Evolutionary conservation across 2,888 invertebrate species (phyloP), one percentile per base, ranked within the genome.

Genomic region (Notodonta dromedarius): DNA sequence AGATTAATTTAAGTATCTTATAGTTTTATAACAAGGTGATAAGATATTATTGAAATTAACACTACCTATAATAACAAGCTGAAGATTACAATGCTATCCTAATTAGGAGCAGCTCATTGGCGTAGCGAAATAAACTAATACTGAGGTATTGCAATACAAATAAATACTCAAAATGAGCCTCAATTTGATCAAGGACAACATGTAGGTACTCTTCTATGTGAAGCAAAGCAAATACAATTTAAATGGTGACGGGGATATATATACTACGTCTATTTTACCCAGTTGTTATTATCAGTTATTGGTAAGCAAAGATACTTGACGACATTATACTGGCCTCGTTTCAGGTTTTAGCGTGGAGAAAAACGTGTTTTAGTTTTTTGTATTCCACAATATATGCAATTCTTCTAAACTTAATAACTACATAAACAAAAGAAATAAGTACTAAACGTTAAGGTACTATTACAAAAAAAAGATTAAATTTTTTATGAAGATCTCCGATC

Each of bases 371-470:
- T 58, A 52, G 16, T 24, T 59, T 71, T 65, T 69, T 64, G 61
- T 62, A 24, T 66, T 71, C 62, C 60, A 60, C 48, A 63, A 62
- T 48, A 51, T 64, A 64, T 67, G 63, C 60, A 67, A 66, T 64
- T 66, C 56, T 53, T 68, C 67, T 77, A 77, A 58, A 71, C 51
- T 67, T 74, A 77, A 66, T 67, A 70, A 73, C 70, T 71, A 77
- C 77, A 77, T 82, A 80, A 79, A 76, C 67, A 73, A 73, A 65
- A 77, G 65, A 68, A 68, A 73, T 80, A 82, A 80, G 80, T 82
- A 82, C 79, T 77, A 76, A 71, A 67, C 76, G 12, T 56, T 13
- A 12, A 63, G 67, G 77, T 72, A 78, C 77, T 67, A 69, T 71
- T 74, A 67, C 72, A 62, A 74, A 75, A 67, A 68, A 68, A 60